Evolutionary conservation across 2,797 vertebrate species (phyloP), one percentile per base, ranked within the genome.

Genomic region (Steatocranus sp.): DNA sequence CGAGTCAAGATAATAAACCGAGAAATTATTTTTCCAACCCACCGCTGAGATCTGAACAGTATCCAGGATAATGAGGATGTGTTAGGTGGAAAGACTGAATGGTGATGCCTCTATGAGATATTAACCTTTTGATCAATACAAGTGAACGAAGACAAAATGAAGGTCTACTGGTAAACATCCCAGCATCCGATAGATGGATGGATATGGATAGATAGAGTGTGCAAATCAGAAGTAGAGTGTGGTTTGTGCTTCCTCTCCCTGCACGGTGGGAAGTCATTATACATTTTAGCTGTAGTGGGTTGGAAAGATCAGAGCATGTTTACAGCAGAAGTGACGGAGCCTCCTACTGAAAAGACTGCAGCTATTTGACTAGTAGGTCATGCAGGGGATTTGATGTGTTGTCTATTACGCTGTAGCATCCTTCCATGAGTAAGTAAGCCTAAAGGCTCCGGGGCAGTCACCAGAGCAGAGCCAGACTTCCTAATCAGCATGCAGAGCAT

Each of bases 61-160:
- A 25, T 11, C 66, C 63, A 2, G 66, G 15, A 46, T 70, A 27
- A 27, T 70, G 23, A 27, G 15, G 41, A 30, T 30, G 2, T 70
- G 41, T 70, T 70, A 46, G 66, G 9, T 18, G 1, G 6, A 70
- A 68, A 68, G 36, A 25, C 36, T 68, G 36, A 43, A 27, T 5
- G 41, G 15, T 30, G 10, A 27, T n/a, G 23, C 1, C 0, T 70
- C 23, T 27, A 46, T 46, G 66, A 70, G 15, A 70, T 11, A 30
- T 46, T 7, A 46, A 27, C 12, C 23, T 27, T 70, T 27, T 70
- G 23, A 27, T 17, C 41, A 46, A 25, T 27, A 27, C 66, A 27
- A 27, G 38, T 0, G 23, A 46, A 43, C 3, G 1, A 66, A 38
- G 34, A 66, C 18, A 20, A 63, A 36, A 63, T 34, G 0, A 63